Evolutionary conservation across 2,888 invertebrate genomes (phyloP).

Genomic region (Cantharis rustica): DNA sequence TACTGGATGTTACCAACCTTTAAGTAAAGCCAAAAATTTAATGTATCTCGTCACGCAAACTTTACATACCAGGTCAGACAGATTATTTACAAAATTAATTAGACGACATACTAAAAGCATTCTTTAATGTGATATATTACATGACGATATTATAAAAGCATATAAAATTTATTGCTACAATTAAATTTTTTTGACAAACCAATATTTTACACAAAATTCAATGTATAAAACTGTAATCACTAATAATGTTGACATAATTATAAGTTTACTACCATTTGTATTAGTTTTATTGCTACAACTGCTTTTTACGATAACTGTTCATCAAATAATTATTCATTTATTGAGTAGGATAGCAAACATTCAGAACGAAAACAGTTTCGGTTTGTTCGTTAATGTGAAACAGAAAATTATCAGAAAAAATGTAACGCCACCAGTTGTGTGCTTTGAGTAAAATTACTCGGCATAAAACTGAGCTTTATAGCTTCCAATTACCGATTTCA

Average conservation of each 20-base stretch:
- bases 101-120: slow-evolving; percentile 1
- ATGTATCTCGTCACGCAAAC: slow-evolving; percentile 24
- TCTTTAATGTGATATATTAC: background rate
- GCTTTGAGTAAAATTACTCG: too few relatives aligned
- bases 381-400: background rate
- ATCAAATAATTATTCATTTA: background rate
- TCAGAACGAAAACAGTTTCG: background rate
- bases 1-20: slow-evolving; percentile 30
- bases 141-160: background rate
- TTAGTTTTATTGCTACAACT: too few relatives aligned
- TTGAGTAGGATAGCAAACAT: background rate
- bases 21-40: slow-evolving; percentile 25
- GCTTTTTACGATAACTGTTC: background rate
- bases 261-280: too few relatives aligned
- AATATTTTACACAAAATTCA: background rate
- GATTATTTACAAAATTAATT: slow-evolving; percentile 8
- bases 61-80: slow-evolving; percentile 1
- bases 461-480: background rate
- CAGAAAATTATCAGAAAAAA: background rate
- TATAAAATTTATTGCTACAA: background rate
- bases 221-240: background rate
- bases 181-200: background rate
- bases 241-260: background rate
- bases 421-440: too few relatives aligned
- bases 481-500: background rate